Conservation (phyloP, 1,140 invertebrate genomes). For the Polypedilum vanderplanki region DNA sequence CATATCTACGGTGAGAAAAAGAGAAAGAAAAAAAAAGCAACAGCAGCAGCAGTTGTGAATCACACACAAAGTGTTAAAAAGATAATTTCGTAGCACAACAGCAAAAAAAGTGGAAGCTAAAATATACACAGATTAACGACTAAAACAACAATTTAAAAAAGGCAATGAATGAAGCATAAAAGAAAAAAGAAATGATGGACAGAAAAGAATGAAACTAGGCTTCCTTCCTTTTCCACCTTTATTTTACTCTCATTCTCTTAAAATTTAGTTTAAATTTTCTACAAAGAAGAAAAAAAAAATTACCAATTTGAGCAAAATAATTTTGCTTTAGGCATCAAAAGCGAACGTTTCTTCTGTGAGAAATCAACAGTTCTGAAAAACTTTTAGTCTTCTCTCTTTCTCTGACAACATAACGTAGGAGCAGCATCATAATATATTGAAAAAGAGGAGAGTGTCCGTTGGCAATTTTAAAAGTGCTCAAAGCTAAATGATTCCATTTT, state of each 20-base stretch:
- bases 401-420: neutral
- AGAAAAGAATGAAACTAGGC: too few relatives aligned
- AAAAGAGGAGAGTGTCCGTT: neutral
- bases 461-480: neutral
- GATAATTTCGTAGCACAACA: neutral
- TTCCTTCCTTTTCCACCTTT: too few relatives aligned
- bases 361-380: constrained; percentile 19
- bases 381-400: constrained; percentile 2
- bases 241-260: too few relatives aligned
- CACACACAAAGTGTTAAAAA: constrained; percentile 13
- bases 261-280: neutral
- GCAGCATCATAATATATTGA: neutral
- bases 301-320: constrained; percentile 5
- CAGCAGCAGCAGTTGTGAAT: neutral
- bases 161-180: neutral
- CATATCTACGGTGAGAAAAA: neutral
- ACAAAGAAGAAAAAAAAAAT: neutral
- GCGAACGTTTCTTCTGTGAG: neutral
- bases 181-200: neutral
- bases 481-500: neutral
- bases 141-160: constrained; percentile 1
- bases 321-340: neutral
- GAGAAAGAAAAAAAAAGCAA: neutral
- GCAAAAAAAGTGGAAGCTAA: neutral
- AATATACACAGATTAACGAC: constrained; percentile 18